These are phyloP conservation scores for Vulpes ferrilata DNA, from an alignment of 2,113 vertebrate species.

Conservation along the genomic window DNA sequence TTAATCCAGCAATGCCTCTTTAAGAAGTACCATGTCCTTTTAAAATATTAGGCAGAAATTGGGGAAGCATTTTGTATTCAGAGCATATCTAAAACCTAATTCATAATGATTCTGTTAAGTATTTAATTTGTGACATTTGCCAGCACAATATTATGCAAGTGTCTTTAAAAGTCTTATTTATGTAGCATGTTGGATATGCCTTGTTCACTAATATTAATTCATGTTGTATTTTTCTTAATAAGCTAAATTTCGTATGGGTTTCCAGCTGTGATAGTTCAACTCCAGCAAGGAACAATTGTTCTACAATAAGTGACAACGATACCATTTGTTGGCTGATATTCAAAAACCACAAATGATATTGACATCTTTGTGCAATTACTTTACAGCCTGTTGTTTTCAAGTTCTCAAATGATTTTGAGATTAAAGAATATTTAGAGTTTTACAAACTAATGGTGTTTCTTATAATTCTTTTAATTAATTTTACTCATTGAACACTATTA, in stretches of 20 bases:
- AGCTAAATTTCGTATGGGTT: slow-evolving; percentile 81
- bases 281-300: slow-evolving; percentile 76
- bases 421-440: slow-evolving; percentile 62
- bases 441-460: slow-evolving; percentile 58
- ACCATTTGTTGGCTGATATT: slow-evolving; percentile 67
- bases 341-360: slow-evolving; percentile 53
- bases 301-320: slow-evolving; percentile 74
- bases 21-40: neutral
- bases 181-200: slow-evolving; percentile 57
- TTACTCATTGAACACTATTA: slow-evolving; percentile 36
- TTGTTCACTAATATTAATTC: slow-evolving; percentile 81
- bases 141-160: slow-evolving; percentile 32
- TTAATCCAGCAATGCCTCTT: neutral
- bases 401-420: slow-evolving; percentile 65
- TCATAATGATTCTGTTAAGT: slow-evolving; percentile 51
- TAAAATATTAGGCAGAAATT: slow-evolving; percentile 54
- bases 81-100: slow-evolving; percentile 50
- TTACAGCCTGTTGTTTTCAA: slow-evolving; percentile 41
- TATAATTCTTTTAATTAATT: slow-evolving; percentile 59
- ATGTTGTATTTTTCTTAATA: slow-evolving; percentile 82
- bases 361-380: slow-evolving; percentile 58
- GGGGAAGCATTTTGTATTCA: slow-evolving; percentile 7
- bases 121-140: slow-evolving; percentile 61
- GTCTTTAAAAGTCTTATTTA: slow-evolving; percentile 74
- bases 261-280: slow-evolving; percentile 81